Evolutionary conservation across 2,797 vertebrate genomes (phyloP).

Genomic region (Loris lydekkerianus): DNA sequence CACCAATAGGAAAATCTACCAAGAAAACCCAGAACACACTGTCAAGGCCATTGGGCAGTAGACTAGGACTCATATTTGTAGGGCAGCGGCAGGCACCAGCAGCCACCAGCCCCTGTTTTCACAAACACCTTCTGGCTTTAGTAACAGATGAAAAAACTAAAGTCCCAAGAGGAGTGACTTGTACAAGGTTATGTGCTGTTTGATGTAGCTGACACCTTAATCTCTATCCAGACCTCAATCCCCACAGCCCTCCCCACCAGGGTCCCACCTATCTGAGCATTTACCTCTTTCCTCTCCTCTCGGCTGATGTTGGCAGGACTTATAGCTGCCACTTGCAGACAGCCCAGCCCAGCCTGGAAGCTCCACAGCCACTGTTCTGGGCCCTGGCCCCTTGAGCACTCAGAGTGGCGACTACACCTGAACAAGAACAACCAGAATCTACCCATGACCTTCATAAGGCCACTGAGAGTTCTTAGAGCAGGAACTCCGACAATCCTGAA

Average conservation of each 20-base stretch:
- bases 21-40: constrained; percentile 63
- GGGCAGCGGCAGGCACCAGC: background rate
- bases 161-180: background rate
- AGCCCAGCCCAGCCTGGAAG: constrained; percentile 94
- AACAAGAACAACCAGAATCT: background rate
- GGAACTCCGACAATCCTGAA: background rate
- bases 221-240: background rate
- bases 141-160: background rate
- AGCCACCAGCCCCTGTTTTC: background rate
- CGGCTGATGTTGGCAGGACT: constrained; percentile 96
- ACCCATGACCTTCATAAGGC: background rate
- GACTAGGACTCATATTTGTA: background rate
- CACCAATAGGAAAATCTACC: constrained; percentile 94
- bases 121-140: background rate
- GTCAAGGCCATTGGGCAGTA: background rate
- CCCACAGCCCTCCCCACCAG: background rate
- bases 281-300: constrained; percentile 94
- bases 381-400: constrained; percentile 91
- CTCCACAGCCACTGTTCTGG: constrained; percentile 97
- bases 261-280: background rate
- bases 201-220: background rate
- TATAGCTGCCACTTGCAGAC: constrained; percentile 91
- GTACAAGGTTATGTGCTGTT: background rate
- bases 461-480: background rate
- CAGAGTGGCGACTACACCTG: constrained; percentile 93